A percentile compares a stretch with the other conserved stretches of the same genome.
Conservation (phyloP, 2,797 vertebrate genomes). For the Takifugu rubripes region DNA sequence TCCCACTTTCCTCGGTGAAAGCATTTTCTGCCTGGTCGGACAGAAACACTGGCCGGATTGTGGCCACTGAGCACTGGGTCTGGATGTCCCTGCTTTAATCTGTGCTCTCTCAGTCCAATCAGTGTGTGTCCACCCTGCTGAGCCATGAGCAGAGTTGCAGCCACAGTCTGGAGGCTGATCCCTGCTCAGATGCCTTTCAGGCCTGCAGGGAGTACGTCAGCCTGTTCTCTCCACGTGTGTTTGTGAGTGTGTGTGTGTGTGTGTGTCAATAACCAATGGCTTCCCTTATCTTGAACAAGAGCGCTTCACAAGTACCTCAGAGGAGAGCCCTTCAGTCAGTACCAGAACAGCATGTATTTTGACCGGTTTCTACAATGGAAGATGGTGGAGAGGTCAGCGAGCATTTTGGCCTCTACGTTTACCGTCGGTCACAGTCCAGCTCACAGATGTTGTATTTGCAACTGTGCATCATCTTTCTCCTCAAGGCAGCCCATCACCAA, state of each 20-base stretch:
- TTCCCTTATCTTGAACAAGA: constrained; percentile 44
- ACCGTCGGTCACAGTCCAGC: background rate
- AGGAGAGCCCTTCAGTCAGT: constrained; percentile 68
- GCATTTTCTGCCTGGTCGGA: too few species aligned
- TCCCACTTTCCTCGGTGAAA: background rate
- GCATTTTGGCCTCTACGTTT: too few species aligned
- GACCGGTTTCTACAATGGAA: constrained; percentile 85
- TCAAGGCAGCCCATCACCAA: constrained; percentile 79
- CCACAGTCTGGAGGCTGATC: constrained; percentile 56
- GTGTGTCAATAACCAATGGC: background rate
- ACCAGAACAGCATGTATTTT: constrained; percentile 80
- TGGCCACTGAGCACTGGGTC: too few species aligned
- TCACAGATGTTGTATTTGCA: background rate
- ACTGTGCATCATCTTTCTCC: constrained; percentile 4
- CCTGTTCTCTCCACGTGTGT: background rate
- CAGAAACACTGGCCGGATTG: too few species aligned
- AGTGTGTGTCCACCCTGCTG: constrained; percentile 58
- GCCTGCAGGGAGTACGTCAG: constrained; percentile 73
- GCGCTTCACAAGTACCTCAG: constrained; percentile 68
- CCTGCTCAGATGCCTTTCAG: constrained; percentile 73
- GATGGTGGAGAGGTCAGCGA: constrained; percentile 76
- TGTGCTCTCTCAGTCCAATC: constrained; percentile 60
- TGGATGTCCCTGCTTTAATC: background rate
- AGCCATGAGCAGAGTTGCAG: constrained; percentile 54
- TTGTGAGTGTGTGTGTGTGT: too few species aligned